Percentiles rank a stretch among this genome's conserved stretches.
Evolutionary conservation across 2,113 vertebrate species (phyloP).

Genomic region (Hippocampus guttulatus): DNA sequence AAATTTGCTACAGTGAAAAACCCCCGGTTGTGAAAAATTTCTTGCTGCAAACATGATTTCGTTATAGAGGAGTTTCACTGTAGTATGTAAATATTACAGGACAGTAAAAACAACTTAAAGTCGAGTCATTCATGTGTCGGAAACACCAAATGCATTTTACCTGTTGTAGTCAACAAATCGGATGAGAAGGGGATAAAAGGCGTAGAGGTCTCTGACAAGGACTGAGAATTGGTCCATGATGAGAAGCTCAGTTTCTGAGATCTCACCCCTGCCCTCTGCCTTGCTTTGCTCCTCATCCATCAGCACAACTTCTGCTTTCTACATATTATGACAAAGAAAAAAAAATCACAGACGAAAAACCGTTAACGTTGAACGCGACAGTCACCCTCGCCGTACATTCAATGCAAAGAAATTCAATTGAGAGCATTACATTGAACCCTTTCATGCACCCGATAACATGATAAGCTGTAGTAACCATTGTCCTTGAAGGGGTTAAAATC

Average conservation of each 20-base stretch:
- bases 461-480: too few species aligned
- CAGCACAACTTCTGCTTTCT: conserved; percentile 88
- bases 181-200: conserved; percentile 95
- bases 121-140: neutral
- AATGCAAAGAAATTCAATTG: too few species aligned
- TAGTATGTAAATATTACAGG: too few species aligned
- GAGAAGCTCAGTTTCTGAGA: conserved; percentile 93
- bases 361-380: neutral
- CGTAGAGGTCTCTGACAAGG: conserved; percentile 90
- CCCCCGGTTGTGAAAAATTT: too few species aligned
- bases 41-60: too few species aligned
- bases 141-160: conserved; percentile 51
- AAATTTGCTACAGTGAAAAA: too few species aligned
- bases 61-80: too few species aligned
- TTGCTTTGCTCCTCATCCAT: conserved; percentile 90
- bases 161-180: conserved; percentile 97
- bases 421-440: too few species aligned
- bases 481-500: too few species aligned
- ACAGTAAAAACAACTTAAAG: neutral
- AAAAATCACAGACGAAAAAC: too few species aligned
- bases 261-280: conserved; percentile 90
- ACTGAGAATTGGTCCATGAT: conserved; percentile 94
- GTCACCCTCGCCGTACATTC: neutral
- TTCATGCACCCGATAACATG: too few species aligned
- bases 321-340: neutral